phyloP scores from a whole-genome alignment of 2,888 invertebrate genomes.

The Luffia ferchaultella region DNA sequence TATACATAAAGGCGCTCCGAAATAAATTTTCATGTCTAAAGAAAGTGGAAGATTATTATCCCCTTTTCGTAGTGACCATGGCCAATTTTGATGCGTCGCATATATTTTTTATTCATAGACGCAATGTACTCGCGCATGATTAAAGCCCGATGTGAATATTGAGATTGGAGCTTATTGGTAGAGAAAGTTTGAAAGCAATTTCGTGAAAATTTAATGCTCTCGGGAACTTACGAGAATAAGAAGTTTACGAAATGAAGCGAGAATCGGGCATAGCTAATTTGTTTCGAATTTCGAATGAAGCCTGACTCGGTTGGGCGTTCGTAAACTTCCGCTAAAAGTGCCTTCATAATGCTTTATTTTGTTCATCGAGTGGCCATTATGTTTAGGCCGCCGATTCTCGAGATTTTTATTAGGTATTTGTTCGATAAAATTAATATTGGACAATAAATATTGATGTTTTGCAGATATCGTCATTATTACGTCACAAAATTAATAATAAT shows the following conservation, averaged over 20 bases:
- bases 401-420: too few relatives aligned
- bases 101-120: too few relatives aligned
- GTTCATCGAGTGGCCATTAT: neutral
- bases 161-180: conserved; percentile 45
- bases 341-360: neutral
- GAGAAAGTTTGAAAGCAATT: conserved; percentile 59
- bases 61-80: too few relatives aligned
- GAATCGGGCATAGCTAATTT: conserved; percentile 55
- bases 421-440: too few relatives aligned
- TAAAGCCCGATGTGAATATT: conserved; percentile 25
- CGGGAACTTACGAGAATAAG: conserved; percentile 51
- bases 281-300: conserved; percentile 47
- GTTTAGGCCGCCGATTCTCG: too few relatives aligned
- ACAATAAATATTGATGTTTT: too few relatives aligned
- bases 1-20: too few relatives aligned
- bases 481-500: too few relatives aligned
- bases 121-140: neutral
- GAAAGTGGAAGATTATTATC: too few relatives aligned
- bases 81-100: too few relatives aligned
- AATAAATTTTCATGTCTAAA: too few relatives aligned
- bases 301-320: conserved; percentile 14
- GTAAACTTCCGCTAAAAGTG: neutral
- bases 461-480: too few relatives aligned
- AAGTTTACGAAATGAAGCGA: conserved; percentile 52
- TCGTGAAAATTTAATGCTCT: conserved; percentile 58